phyloP scores from a whole-genome alignment of 30 jellyfish, hydroid and myxozoan species.

The Pseudorhiza aurosa region DNA sequence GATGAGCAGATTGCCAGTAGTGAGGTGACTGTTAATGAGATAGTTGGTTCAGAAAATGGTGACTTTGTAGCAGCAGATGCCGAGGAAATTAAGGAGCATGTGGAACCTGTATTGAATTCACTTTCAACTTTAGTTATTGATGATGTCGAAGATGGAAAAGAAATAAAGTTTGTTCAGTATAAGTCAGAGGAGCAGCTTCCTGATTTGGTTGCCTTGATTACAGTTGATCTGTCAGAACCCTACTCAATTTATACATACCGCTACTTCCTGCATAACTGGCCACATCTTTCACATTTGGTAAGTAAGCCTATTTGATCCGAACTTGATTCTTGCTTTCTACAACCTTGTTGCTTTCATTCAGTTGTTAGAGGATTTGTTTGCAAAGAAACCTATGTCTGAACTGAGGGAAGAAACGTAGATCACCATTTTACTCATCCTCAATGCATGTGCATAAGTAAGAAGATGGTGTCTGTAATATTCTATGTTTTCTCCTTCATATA shows the following conservation, averaged over 20 bases:
- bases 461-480: too few species aligned
- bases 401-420: too few species aligned
- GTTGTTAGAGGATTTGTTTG: neutral
- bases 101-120: constrained; percentile 4
- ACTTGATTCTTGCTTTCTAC: too few species aligned
- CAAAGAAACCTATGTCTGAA: too few species aligned
- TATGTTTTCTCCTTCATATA: too few species aligned
- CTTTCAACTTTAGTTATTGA: constrained; percentile 48
- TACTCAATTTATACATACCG: constrained; percentile 90
- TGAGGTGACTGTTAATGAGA: neutral
- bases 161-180: constrained; percentile 61
- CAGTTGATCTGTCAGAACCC: constrained; percentile 92
- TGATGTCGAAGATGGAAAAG: constrained; percentile 44
- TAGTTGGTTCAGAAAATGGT: neutral
- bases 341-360: neutral
- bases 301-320: too few species aligned
- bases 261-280: constrained; percentile 95
- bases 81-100: neutral
- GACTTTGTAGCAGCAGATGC: neutral
- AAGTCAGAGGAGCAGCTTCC: constrained; percentile 80
- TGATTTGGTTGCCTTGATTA: constrained; percentile 83
- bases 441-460: too few species aligned
- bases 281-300: constrained; percentile 93
- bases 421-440: too few species aligned
- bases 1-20: neutral